Conservation (phyloP, 2,113 vertebrate genomes). For the Aphyosemion australe region DNA sequence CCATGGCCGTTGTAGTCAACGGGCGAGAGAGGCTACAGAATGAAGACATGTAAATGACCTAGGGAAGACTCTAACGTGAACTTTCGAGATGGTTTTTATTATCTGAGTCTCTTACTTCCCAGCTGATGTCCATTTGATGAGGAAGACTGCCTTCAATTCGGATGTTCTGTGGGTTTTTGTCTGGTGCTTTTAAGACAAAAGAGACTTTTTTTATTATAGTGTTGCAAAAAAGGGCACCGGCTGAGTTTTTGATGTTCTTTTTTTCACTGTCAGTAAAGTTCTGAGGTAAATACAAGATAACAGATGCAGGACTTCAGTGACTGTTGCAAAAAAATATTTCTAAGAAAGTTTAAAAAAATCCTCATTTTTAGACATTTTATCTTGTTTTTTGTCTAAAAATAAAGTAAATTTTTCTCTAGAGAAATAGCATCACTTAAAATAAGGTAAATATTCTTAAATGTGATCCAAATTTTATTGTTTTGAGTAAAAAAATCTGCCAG, state of each 20-base stretch:
- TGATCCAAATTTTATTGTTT: too few species aligned
- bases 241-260: not conserved
- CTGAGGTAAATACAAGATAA: not conserved
- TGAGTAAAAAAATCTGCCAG: too few species aligned
- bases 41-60: not conserved
- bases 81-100: not conserved
- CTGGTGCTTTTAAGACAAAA: constrained; percentile 85
- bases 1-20: constrained; percentile 89
- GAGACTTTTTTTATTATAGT: too few species aligned
- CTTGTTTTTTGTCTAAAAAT: too few species aligned
- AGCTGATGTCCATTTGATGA: constrained; percentile 93
- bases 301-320: constrained; percentile 4
- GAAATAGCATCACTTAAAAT: too few species aligned
- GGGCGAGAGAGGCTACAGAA: constrained; percentile 83
- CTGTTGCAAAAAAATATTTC: constrained; percentile 11
- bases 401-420: too few species aligned
- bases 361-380: too few species aligned
- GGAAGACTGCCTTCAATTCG: constrained; percentile 87
- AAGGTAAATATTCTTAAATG: too few species aligned
- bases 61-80: not conserved
- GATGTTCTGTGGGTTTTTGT: constrained; percentile 91
- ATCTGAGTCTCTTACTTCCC: constrained; percentile 83
- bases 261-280: not conserved
- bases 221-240: not conserved
- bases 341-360: too few species aligned